These are phyloP conservation scores for Astur gentilis DNA, from an alignment of 2,113 vertebrate species.

Conservation along the genomic window DNA sequence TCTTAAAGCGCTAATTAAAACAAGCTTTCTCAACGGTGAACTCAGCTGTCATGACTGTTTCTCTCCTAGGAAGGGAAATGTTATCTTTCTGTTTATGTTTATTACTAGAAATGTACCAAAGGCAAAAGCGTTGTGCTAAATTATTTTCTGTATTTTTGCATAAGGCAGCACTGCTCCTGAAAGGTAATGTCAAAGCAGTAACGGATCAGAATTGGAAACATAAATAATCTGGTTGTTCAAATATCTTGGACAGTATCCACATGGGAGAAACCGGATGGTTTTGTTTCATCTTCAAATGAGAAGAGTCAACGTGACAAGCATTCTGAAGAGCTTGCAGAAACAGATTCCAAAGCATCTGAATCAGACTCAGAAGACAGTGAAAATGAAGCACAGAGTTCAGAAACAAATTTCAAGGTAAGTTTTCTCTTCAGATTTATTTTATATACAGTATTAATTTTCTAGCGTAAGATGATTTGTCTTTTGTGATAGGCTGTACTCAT, in stretches of 20 bases:
- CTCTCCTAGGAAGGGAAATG: not conserved
- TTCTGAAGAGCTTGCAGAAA: not conserved
- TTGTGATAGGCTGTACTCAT: not conserved
- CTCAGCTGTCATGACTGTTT: not conserved
- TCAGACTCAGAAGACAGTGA: slow-evolving; percentile 42
- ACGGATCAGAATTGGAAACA: not conserved
- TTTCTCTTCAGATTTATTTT: not conserved
- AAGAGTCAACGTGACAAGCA: not conserved
- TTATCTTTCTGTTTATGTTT: not conserved
- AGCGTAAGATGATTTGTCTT: not conserved
- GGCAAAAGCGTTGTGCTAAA: not conserved
- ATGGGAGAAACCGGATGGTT: slow-evolving; percentile 88
- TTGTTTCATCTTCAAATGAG: slow-evolving; percentile 62
- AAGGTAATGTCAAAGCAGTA: not conserved
- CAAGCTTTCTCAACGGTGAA: not conserved
- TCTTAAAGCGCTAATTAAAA: not conserved
- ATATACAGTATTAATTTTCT: not conserved
- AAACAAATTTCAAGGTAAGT: slow-evolving; percentile 80
- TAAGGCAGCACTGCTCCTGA: not conserved
- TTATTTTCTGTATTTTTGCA: not conserved
- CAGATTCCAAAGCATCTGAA: slow-evolving; percentile 42
- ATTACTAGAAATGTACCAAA: not conserved
- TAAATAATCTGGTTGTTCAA: slow-evolving; percentile 45
- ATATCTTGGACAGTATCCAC: slow-evolving; percentile 83
- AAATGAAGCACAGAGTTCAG: slow-evolving; percentile 42